Conservation (phyloP, 2,797 vertebrate species). For the Poeciliopsis presidionis region DNA sequence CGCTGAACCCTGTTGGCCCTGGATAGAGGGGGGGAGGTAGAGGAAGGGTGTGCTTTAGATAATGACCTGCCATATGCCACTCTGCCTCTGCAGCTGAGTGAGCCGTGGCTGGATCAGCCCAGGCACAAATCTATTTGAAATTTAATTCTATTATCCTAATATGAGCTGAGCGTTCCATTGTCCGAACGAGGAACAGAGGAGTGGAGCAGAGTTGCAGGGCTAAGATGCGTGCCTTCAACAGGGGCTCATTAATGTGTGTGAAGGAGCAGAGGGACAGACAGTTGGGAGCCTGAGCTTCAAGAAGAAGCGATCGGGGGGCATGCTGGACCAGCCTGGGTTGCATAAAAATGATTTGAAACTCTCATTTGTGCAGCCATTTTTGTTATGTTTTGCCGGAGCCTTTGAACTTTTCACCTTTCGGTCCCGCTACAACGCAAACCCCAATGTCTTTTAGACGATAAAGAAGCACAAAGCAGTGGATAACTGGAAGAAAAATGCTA, state of each 20-base stretch:
- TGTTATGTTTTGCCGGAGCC: slow-evolving; percentile 1
- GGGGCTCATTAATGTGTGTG: slow-evolving; percentile 58
- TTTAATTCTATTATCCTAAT: slow-evolving; percentile 81
- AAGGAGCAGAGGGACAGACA: slow-evolving; percentile 54
- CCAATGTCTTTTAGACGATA: neutral
- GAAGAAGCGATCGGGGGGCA: slow-evolving; percentile 19
- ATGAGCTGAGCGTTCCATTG: slow-evolving; percentile 72
- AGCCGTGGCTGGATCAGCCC: slow-evolving; percentile 61
- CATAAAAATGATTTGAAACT: slow-evolving; percentile 15
- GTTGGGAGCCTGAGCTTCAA: slow-evolving; percentile 53
- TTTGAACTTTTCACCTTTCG: neutral
- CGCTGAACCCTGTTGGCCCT: slow-evolving; percentile 76
- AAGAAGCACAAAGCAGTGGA: neutral
- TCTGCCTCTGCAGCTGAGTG: slow-evolving; percentile 69
- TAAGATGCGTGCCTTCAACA: slow-evolving; percentile 63
- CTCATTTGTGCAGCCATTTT: slow-evolving; percentile 7
- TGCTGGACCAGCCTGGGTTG: slow-evolving; percentile 4
- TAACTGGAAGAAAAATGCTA: neutral
- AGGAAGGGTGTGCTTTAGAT: slow-evolving; percentile 61
- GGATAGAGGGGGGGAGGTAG: slow-evolving; percentile 56
- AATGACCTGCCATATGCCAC: slow-evolving; percentile 78
- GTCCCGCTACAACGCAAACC: neutral
- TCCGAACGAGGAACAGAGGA: slow-evolving; percentile 73
- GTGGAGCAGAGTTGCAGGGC: slow-evolving; percentile 57
- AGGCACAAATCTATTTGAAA: slow-evolving; percentile 76